phyloP scores from a whole-genome alignment of 2,113 vertebrate species.

The Lophochroa leadbeateri region DNA sequence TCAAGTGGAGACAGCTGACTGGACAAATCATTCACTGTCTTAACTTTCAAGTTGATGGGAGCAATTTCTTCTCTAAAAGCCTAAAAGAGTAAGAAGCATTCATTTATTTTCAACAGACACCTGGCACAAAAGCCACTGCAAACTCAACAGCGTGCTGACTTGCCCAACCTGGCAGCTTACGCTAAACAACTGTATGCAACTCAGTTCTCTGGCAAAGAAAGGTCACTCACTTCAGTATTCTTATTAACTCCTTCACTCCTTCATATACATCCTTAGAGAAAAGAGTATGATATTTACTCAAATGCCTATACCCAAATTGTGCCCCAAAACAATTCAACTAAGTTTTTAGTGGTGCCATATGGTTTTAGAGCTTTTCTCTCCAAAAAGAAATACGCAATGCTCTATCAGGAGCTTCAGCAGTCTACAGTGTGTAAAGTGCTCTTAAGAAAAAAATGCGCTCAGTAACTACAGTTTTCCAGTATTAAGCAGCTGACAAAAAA shows the following conservation, averaged over 20 bases:
- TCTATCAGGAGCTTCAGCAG: not conserved
- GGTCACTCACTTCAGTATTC: not conserved
- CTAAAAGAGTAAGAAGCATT: slow-evolving; percentile 66
- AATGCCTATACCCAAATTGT: not conserved
- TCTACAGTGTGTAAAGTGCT: not conserved
- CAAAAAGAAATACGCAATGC: not conserved
- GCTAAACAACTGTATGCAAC: not conserved
- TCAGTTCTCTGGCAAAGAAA: not conserved
- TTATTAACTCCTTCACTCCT: not conserved
- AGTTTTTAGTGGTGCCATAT: not conserved
- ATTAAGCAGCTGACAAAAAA: slow-evolving; percentile 26
- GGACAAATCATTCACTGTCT: slow-evolving; percentile 88
- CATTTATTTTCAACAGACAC: not conserved
- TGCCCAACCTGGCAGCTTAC: not conserved
- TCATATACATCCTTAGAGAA: not conserved
- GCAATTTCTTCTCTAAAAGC: slow-evolving; percentile 90
- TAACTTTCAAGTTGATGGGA: slow-evolving; percentile 88
- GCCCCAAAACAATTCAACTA: not conserved
- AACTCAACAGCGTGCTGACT: not conserved
- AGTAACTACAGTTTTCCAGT: not conserved
- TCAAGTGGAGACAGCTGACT: slow-evolving; percentile 90
- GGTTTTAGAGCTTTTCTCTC: not conserved
- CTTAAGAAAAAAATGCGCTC: not conserved
- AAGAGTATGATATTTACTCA: not conserved
- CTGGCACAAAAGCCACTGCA: not conserved